Conservation (phyloP, 2,888 invertebrate species). For the Serripes groenlandicus region DNA sequence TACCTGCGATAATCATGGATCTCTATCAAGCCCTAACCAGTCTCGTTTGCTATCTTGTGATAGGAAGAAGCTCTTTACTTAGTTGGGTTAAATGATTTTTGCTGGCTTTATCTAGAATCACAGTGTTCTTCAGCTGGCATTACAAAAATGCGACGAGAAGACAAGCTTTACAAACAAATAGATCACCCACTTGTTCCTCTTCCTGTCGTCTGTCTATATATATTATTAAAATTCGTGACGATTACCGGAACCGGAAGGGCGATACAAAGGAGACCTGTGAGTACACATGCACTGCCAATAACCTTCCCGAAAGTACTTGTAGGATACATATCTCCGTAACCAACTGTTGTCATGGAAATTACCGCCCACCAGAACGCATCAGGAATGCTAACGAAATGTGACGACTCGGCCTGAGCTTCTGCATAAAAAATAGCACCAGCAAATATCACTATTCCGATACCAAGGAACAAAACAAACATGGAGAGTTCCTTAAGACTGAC, state of each 20-base stretch:
- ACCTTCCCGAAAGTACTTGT: constrained; percentile 85
- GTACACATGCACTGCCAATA: constrained; percentile 86
- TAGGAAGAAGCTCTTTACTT: too few species aligned
- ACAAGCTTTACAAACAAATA: too few species aligned
- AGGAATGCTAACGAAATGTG: constrained; percentile 84
- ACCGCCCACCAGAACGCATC: constrained; percentile 86
- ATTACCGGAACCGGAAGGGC: constrained; percentile 87
- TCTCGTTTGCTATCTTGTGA: too few species aligned
- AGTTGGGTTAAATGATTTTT: too few species aligned
- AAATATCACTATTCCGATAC: constrained; percentile 85
- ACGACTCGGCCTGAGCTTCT: constrained; percentile 77
- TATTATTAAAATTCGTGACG: constrained; percentile 87
- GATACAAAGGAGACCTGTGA: constrained; percentile 87
- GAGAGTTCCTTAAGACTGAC: constrained; percentile 83
- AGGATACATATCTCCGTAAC: constrained; percentile 86
- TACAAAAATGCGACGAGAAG: too few species aligned
- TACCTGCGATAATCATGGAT: too few species aligned
- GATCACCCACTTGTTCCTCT: constrained; percentile 49
- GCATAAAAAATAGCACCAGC: constrained; percentile 84
- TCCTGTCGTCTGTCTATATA: constrained; percentile 85
- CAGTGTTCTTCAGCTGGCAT: too few species aligned
- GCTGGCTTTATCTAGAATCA: too few species aligned
- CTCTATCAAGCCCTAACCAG: too few species aligned
- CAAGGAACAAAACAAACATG: constrained; percentile 85
- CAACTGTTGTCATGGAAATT: constrained; percentile 85